Evolutionary conservation across 2,888 invertebrate genomes (phyloP).

Genomic region (Eueremaeus valkanovi): DNA sequence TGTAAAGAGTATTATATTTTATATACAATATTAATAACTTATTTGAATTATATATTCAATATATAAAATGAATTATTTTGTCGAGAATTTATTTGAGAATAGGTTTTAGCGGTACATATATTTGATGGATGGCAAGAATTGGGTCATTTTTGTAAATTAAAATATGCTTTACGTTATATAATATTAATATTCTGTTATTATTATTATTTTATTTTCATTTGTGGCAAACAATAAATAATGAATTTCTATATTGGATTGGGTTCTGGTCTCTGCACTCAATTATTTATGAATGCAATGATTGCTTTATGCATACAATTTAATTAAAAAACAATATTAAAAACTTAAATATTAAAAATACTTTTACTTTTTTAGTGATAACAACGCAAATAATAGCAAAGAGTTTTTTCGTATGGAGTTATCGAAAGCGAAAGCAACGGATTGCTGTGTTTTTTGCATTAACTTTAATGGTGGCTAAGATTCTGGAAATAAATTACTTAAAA

Average conservation of each 20-base stretch:
- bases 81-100: no score
- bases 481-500: not conserved
- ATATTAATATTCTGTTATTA: not conserved
- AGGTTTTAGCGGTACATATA: no score
- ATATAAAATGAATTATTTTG: no score
- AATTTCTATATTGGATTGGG: not conserved
- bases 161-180: not conserved
- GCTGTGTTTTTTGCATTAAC: not conserved
- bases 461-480: not conserved
- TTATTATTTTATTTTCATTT: conserved; percentile 4
- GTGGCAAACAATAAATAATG: conserved; percentile 5
- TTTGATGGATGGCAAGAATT: no score
- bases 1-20: no score
- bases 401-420: not conserved
- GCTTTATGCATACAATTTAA: not conserved
- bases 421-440: not conserved
- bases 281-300: not conserved
- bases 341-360: no score
- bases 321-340: no score
- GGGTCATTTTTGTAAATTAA: not conserved
- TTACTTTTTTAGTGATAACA: no score
- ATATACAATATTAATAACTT: no score
- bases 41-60: no score
- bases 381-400: not conserved
- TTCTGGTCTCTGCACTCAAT: not conserved